Evolutionary conservation across 2,113 vertebrate genomes (phyloP).

Genomic region (Ursus arctos): DNA sequence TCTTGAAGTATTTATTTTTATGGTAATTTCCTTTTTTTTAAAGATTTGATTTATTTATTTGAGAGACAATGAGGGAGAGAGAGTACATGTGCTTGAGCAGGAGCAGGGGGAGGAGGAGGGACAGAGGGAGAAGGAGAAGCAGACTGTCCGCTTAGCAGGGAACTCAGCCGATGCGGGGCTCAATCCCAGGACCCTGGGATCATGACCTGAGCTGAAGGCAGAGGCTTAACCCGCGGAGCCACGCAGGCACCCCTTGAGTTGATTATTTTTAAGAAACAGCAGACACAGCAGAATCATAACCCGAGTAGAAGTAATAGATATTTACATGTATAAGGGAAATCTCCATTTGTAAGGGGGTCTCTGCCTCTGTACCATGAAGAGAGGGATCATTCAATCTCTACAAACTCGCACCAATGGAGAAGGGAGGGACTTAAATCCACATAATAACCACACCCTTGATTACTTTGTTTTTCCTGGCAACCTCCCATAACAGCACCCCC

Average conservation of each 20-base stretch:
- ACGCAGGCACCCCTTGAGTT: neutral
- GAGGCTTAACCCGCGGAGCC: neutral
- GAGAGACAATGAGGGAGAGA: neutral
- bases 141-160: no score
- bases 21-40: neutral
- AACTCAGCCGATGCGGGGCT: neutral
- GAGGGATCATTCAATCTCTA: neutral
- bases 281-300: neutral
- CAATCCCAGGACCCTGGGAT: neutral
- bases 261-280: slow-evolving; percentile 21
- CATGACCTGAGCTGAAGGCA: neutral
- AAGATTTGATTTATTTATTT: neutral
- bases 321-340: neutral
- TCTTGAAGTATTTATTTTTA: slow-evolving; percentile 59
- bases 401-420: neutral
- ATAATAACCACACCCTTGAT: neutral
- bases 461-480: neutral
- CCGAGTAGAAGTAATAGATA: neutral
- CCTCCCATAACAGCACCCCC: neutral
- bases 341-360: neutral
- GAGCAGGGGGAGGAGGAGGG: neutral
- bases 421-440: neutral
- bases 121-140: neutral
- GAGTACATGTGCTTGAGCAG: neutral
- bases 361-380: neutral